Percentiles rank a stretch among this genome's conserved stretches.
Evolutionary conservation across 2,888 invertebrate species (phyloP).

Genomic region (Drosophila subquinaria): DNA sequence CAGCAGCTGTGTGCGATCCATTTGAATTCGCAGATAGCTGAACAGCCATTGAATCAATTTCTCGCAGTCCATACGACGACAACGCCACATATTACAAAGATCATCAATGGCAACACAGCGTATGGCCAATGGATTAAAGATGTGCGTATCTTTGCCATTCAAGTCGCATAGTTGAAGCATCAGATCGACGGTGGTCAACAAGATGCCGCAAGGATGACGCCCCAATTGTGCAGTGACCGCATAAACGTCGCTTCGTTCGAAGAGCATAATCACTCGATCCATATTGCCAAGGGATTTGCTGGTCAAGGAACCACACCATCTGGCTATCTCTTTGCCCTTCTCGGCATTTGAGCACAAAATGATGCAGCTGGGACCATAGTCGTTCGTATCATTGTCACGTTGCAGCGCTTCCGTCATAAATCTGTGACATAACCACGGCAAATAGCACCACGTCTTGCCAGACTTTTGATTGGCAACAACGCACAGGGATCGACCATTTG

Average conservation of each 20-base stretch:
- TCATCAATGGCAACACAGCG: constrained; percentile 52
- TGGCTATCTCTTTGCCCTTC: constrained; percentile 23
- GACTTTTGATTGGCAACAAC: constrained; percentile 35
- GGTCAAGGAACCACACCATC: constrained; percentile 1
- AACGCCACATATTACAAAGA: constrained; percentile 11
- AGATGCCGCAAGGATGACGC: constrained; percentile 25
- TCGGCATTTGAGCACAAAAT: constrained; percentile 25
- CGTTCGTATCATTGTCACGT: neutral
- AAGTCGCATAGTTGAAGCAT: constrained; percentile 13
- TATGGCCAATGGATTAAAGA: constrained; percentile 17
- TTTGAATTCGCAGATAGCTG: neutral
- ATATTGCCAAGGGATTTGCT: fast-evolving
- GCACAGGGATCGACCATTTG: constrained; percentile 37
- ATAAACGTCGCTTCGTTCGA: neutral
- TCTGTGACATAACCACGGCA: constrained; percentile 50
- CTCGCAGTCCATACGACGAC: neutral
- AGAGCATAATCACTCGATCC: constrained; percentile 14
- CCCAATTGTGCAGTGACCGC: neutral
- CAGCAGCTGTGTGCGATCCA: constrained; percentile 32
- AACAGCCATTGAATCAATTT: constrained; percentile 18
- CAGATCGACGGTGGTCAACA: constrained; percentile 45
- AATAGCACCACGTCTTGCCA: constrained; percentile 59
- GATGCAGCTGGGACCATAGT: constrained; percentile 46
- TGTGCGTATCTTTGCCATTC: neutral
- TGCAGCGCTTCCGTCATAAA: neutral